Base-by-base conservation (phyloP, 2,888 invertebrate species). In the Mythimna ferrago region DNA sequence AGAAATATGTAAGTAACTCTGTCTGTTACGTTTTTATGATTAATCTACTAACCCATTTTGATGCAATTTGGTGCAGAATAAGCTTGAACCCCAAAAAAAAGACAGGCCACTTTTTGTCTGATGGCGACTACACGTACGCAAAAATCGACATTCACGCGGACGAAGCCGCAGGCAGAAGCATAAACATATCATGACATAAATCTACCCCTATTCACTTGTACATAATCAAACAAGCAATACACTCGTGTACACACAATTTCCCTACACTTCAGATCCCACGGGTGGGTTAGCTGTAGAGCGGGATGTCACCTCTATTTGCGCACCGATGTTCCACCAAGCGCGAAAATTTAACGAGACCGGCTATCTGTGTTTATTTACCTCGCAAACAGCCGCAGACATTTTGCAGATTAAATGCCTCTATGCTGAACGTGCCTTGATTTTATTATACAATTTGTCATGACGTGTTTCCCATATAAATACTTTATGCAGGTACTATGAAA, bases 311-410 rank as follows among this genome's bases (percentile, higher is more conserved):
- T 71, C 80, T 86, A 63, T 87, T 87, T 86, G 80, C 84, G 21
- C 41, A 74, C 72, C 72, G 66, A 82, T 81, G 84, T 84, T 83
- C 83, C 78, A 74, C 80, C 75, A 82, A 92, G 91, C 94, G 93
- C 89, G 91, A 87, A 85, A 90, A 87, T 94, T 93, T 94, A 93
- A 94, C 94, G 93, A 94, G 93, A 88, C 78, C 69, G 81, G 82
- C 75, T 83, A 85, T 86, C 81, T 86, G 84, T 91, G 87, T 91
- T 89, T 89, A 88, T 85, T 85, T 82, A 60, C 82, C 65, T 78
- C 87, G 89, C 89, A 91, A 89, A 89, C 88, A 88, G 87, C 87
- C 89, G 87, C 89, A 88, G 89, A 90, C 91, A 92, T 92, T 92
- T 89, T 87, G 86, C 85, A 91, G 91, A 92, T 93, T 92, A 91